phyloP scores from a whole-genome alignment of 2,797 vertebrate genomes.

The Macrochelys suwanniensis region DNA sequence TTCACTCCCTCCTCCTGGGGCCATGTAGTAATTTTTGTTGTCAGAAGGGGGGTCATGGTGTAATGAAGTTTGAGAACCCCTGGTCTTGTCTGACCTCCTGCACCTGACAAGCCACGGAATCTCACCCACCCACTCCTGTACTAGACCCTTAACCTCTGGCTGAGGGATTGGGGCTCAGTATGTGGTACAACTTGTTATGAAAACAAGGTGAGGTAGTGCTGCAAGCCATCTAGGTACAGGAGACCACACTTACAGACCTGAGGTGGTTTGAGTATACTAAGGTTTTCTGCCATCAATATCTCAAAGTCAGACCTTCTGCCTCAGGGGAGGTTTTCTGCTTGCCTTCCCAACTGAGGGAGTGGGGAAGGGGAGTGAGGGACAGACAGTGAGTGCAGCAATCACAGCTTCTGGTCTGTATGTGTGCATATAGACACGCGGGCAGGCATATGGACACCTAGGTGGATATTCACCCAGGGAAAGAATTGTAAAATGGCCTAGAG shows the following conservation, averaged over 20 bases:
- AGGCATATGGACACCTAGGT: neutral
- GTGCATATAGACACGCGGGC: neutral
- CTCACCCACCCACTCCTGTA: neutral
- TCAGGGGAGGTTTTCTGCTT: neutral
- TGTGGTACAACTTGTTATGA: neutral
- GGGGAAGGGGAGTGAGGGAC: neutral
- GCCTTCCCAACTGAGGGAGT: neutral
- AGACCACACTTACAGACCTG: neutral
- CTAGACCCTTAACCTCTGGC: neutral
- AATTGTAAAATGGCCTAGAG: neutral
- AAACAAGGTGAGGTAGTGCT: neutral
- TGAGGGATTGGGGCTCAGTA: neutral
- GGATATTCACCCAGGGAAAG: rapidly evolving
- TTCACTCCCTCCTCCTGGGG: no score
- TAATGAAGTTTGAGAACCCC: no score
- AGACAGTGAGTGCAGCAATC: neutral
- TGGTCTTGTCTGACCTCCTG: neutral
- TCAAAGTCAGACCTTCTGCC: neutral
- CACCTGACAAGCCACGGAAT: neutral
- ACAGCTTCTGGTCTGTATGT: rapidly evolving
- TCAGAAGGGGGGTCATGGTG: no score
- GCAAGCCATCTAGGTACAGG: neutral
- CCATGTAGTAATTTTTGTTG: no score
- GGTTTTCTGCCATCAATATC: neutral
- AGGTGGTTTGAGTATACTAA: neutral